Percentiles rank a stretch among this genome's conserved stretches.
Evolutionary conservation across 1,140 invertebrate genomes (phyloP).

Genomic region (Aleiodes sp.): DNA sequence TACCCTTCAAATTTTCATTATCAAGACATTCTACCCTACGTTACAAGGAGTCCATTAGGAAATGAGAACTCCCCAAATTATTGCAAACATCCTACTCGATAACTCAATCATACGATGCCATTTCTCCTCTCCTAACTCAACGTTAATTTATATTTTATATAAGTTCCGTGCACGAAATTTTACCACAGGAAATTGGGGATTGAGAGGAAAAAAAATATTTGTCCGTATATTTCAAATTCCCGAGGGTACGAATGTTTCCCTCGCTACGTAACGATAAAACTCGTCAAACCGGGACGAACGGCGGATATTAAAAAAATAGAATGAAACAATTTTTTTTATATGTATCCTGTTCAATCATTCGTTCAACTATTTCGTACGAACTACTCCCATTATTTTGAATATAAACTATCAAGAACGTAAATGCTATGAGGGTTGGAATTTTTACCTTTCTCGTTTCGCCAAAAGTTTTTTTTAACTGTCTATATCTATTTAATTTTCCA

Average conservation of each 20-base stretch:
- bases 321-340: too few species aligned
- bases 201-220: background rate
- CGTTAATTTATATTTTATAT: background rate
- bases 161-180: background rate
- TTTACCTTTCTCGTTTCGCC: too few species aligned
- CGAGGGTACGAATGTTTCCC: background rate
- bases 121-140: background rate
- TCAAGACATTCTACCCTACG: background rate
- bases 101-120: constrained; percentile 16
- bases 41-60: constrained; percentile 26
- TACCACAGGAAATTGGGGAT: too few species aligned
- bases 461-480: too few species aligned
- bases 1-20: constrained; percentile 21
- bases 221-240: background rate
- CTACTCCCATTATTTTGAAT: too few species aligned
- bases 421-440: too few species aligned
- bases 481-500: too few species aligned
- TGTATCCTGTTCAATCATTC: too few species aligned
- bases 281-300: constrained; percentile 18
- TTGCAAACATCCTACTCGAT: constrained; percentile 5
- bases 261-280: constrained; percentile 10
- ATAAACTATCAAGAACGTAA: too few species aligned
- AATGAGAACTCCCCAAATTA: constrained; percentile 20
- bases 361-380: too few species aligned
- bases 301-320: constrained; percentile 16